Base-by-base conservation (phyloP, 2,113 vertebrate genomes). In the Silurus meridionalis region DNA sequence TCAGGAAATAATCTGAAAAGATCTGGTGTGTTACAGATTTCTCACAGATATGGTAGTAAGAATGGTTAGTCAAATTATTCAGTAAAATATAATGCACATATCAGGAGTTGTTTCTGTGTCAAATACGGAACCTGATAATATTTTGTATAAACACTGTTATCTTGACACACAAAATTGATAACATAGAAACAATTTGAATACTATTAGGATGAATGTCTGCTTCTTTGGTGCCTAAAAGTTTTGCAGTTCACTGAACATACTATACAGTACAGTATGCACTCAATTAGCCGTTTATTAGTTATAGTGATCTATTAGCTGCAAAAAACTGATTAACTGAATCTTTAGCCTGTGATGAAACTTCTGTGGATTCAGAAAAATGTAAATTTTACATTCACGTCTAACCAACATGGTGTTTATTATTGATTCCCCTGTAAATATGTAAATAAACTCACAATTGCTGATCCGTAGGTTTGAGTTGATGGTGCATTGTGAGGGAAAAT, bases 401-500 rank as follows among this genome's bases (percentile, higher is more conserved):
- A 19, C 15, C 37, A 19, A 5, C 28, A 17, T 28, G 66, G 3
- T 57, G 5, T 78, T 52, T 78, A 37, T 2, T 37, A 37, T 25
- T 25, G 15, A 61, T 14, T 81, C 9, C 37, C 5, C 14, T 3
- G 14, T 28, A 23, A 64, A 60, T 37, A 37, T 37, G 37, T 37
- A 2, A 37, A 37, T 23, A 2, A 84, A 97, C 96, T 97, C 92
- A 98, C 97, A 97, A 92, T 74, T 95, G 95, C 93, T 90, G 94
- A 82, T 94, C 95, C 87, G 91, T 63, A 0, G 96, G 97, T 19
- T 93, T 83, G 87, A 96, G 93, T 93, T 98, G 97, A 91, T 95
- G 89, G 89, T 98, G 97, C 94, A 98, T 95, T 83, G 96, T 95
- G 84, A 98, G 90, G 46, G 97, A 97, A 92, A 97, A 98, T 81